A percentile compares a stretch with the other conserved stretches of the same genome.
Evolutionary conservation across 1,140 invertebrate species (phyloP).

Genomic region (Atta texana): DNA sequence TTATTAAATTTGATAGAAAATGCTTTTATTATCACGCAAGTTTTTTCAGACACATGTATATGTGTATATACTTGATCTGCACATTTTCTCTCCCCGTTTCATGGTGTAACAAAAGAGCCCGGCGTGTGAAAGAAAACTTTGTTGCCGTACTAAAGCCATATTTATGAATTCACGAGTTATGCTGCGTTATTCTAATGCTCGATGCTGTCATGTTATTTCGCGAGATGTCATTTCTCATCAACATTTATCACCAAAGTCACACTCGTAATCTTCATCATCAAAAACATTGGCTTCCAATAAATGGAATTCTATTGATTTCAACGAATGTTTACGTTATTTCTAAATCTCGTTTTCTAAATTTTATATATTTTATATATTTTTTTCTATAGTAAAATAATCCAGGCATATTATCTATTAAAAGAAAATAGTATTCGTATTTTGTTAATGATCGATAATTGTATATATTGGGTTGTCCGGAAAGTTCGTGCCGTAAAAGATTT

Average conservation of each 20-base stretch:
- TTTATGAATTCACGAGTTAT: neutral
- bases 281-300: neutral
- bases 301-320: neutral
- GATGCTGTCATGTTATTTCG: slow-evolving; percentile 10
- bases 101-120: slow-evolving; percentile 9
- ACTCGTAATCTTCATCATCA: neutral
- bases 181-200: neutral
- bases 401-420: neutral
- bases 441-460: neutral
- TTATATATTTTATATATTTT: too few species aligned
- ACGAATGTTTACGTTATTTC: neutral
- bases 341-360: neutral
- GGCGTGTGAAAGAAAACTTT: slow-evolving; percentile 35
- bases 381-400: neutral
- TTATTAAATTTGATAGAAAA: neutral
- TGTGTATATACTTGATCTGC: neutral
- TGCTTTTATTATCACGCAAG: neutral
- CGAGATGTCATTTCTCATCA: slow-evolving; percentile 1
- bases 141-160: neutral
- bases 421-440: neutral
- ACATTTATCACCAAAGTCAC: neutral
- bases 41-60: neutral
- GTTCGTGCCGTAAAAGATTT: too few species aligned
- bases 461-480: too few species aligned
- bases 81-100: neutral